phyloP scores from a whole-genome alignment of 2,888 invertebrate genomes.

The Tortrix viridana region DNA sequence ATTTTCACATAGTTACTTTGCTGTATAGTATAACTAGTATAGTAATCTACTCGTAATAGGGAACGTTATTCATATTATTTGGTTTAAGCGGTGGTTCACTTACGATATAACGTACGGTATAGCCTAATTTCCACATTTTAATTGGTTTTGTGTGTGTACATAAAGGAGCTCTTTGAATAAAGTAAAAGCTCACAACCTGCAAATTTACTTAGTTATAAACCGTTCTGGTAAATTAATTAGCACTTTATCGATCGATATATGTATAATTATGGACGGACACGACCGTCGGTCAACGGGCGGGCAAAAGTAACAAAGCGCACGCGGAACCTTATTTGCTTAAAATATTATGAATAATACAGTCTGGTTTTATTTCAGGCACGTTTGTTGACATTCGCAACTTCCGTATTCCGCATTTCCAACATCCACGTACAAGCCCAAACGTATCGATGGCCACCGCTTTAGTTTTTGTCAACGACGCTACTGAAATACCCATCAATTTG shows the following conservation, averaged over 20 bases:
- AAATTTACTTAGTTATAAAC: slow-evolving; percentile 3
- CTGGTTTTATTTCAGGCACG: slow-evolving; percentile 20
- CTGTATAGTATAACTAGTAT: no score
- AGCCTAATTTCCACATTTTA: neutral
- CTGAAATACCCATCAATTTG: slow-evolving; percentile 19
- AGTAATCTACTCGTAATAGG: no score
- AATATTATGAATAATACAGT: slow-evolving; percentile 28
- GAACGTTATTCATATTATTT: no score
- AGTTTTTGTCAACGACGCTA: slow-evolving; percentile 8
- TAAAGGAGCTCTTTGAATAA: neutral
- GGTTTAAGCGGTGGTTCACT: no score
- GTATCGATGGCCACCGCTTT: neutral
- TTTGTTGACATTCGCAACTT: slow-evolving; percentile 18
- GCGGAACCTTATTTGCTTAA: slow-evolving; percentile 18
- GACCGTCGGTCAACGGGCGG: slow-evolving; percentile 17
- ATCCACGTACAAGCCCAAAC: neutral
- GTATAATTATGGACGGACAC: slow-evolving; percentile 26
- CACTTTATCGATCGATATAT: slow-evolving; percentile 5
- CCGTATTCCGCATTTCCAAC: slow-evolving; percentile 2
- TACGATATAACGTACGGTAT: no score
- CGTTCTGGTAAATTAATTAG: slow-evolving; percentile 9
- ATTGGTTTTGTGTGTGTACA: no score
- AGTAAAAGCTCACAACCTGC: slow-evolving; percentile 1
- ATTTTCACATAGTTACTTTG: no score
- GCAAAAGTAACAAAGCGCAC: slow-evolving; percentile 23